Base-by-base conservation (phyloP, 2,797 vertebrate genomes). In the Hypotaenidia okinawae region DNA sequence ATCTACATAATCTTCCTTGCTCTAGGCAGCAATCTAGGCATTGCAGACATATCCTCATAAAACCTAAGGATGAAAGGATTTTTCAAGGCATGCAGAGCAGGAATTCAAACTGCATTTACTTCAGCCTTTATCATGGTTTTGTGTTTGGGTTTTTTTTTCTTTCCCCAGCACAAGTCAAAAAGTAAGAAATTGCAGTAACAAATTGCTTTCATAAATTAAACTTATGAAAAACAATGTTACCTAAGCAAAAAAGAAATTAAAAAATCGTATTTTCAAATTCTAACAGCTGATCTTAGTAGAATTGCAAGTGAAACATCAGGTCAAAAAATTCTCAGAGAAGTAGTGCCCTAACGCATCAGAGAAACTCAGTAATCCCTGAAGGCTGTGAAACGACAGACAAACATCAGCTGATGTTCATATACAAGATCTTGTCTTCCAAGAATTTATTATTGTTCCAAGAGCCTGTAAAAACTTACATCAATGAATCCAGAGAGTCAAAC, bases 1-100 rank as follows among this genome's bases (percentile, higher is more conserved):
- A 92, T 91, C 89, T 93, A 90, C 77, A 87, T 90, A 84, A 94
- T 93, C 73, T 84, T 89, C 89, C 64, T 84, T 85, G 61, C 95
- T 92, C 47, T 51, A 84, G 74, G 90, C 93, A 94, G 82, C 84
- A 87, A 57, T 94, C 41, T 83, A 86, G 67, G 58, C 62, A 77
- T 30, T 88, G 76, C 82, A 95, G 69, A 79, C 52, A 59, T 24
- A 58, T 4, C 54, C 72, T 85, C 32, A 43, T 87, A 93, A 96
- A 95, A 91, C 32, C 41, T 33, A 33, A 55, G 28, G 6, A 64
- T 52, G 21, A 83, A 66, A 89, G 62, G 49, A 61, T 74, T 69
- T 90, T 91, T 94, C 64, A 87, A 93, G 80, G 41, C 54, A 23
- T 25, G 16, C 73, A 37, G 41, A 51, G 52, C 61, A 70, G 28